Base-by-base conservation (phyloP, 2,888 invertebrate species). In the Agapetus fuscipes region DNA sequence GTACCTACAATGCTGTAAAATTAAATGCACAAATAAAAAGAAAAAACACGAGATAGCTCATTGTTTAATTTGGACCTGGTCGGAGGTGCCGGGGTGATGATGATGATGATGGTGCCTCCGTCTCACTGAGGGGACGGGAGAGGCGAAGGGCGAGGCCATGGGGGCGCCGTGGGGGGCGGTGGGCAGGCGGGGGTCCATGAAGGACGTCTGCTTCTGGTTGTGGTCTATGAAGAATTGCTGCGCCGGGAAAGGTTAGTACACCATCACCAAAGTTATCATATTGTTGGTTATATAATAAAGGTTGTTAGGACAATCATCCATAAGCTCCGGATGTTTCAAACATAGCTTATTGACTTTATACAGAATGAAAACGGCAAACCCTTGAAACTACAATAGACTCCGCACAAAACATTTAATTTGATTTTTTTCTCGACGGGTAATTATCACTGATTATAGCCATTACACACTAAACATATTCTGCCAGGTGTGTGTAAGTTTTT, bases 161-260 rank as follows among this genome's bases (percentile, higher is more conserved):
- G 76, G 60, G 48, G 72, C 63, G 48, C 75, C 72, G 30, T 78
- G 76, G 37, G 83, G 76, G 56, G 86, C 87, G 17, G 83, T 78
- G n/a, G 94, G 94, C 53, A 97, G 74, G 30, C 97, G 80, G 12
- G 97, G 97, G 71, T 97, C 97, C 70, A 97, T 93, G 67, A 94
- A 95, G 7, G 95, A 91, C 2, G 96, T 97, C 50, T 85, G 83
- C 50, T 91, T 83, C 64, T 84, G 80, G 54, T 84, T 82, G 67
- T 97, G 96, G 71, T 96, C 94, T 59, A 97, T 91, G 72, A 91
- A 97, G 72, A 97, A 95, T 61, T 78, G 80, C 77, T 78, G 54
- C 7, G 30, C 32, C 16, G 43, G 34, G 39, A 34, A 45, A n/a
- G n/a, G n/a, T n/a, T n/a, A n/a, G n/a, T n/a, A 43, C 13, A 30